phyloP scores from a whole-genome alignment of 2,797 vertebrate genomes.

The Morelia viridis region DNA sequence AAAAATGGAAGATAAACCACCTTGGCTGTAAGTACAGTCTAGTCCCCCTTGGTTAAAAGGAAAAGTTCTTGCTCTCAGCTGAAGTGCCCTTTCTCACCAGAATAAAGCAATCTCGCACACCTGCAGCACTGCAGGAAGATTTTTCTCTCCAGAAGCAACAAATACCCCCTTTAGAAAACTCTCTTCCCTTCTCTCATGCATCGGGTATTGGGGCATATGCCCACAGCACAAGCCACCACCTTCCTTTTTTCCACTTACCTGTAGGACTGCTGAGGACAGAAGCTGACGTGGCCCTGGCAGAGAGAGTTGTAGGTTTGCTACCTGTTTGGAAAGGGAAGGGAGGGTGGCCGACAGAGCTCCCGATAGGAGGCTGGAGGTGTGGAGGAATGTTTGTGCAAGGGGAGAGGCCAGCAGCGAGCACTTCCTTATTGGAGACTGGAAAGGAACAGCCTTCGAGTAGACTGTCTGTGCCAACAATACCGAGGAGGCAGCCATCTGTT shows the following conservation, averaged over 20 bases:
- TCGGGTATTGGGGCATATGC: neutral
- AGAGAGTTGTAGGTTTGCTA: slow-evolving; percentile 4
- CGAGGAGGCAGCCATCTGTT: neutral
- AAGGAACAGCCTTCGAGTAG: neutral
- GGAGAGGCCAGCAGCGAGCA: slow-evolving; percentile 46
- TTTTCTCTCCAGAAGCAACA: neutral
- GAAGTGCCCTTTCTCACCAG: neutral
- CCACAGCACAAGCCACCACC: neutral
- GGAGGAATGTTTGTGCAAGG: slow-evolving; percentile 57
- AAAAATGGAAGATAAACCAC: neutral
- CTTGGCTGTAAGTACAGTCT: neutral
- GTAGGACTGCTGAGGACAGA: neutral
- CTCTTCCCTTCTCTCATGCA: neutral
- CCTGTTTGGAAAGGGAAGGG: slow-evolving; percentile 12
- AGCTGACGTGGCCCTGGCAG: slow-evolving; percentile 41
- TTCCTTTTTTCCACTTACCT: neutral
- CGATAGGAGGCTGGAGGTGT: slow-evolving; percentile 27
- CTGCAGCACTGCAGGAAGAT: neutral
- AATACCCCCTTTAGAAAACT: neutral
- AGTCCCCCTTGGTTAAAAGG: neutral
- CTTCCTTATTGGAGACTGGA: slow-evolving; percentile 23
- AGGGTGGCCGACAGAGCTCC: neutral
- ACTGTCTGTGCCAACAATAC: neutral
- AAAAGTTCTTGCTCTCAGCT: neutral
- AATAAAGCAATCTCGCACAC: neutral